Conservation (phyloP, 2,888 invertebrate genomes). For the Tricholauxania praeusta region DNA sequence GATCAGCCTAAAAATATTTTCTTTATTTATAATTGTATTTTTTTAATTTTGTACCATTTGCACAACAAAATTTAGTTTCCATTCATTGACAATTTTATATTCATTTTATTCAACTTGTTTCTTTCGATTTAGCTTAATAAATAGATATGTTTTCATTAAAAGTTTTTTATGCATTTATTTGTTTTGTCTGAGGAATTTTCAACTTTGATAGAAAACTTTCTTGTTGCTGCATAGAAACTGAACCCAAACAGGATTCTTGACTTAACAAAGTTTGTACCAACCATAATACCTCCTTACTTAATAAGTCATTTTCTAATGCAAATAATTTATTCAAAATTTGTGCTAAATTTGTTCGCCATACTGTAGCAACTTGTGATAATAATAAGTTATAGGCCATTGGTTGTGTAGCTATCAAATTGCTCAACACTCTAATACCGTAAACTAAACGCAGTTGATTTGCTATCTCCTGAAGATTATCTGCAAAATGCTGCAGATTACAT, state of each 20-base stretch:
- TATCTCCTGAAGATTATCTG: constrained; percentile 39
- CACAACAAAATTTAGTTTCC: no score
- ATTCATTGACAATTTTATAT: no score
- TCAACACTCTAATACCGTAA: constrained; percentile 55
- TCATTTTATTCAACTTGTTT: no score
- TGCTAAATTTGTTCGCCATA: constrained; percentile 50
- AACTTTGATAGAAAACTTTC: no score
- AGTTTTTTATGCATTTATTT: no score
- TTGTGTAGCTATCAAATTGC: constrained; percentile 52
- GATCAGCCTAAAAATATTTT: no score
- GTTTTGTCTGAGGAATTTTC: no score
- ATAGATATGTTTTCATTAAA: no score
- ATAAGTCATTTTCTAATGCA: constrained; percentile 40
- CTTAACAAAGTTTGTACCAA: constrained; percentile 44
- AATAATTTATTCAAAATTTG: constrained; percentile 56
- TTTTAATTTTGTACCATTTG: no score
- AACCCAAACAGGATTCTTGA: neutral
- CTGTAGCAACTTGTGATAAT: constrained; percentile 43
- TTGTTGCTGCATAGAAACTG: no score
- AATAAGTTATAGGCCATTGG: constrained; percentile 39
- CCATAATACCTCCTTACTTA: constrained; percentile 54
- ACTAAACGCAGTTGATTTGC: constrained; percentile 47
- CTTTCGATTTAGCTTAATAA: no score
- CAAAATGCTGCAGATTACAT: constrained; percentile 43
- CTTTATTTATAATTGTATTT: no score